Base-by-base conservation (phyloP, 2,797 vertebrate genomes). In the Gymnothorax javanicus region DNA sequence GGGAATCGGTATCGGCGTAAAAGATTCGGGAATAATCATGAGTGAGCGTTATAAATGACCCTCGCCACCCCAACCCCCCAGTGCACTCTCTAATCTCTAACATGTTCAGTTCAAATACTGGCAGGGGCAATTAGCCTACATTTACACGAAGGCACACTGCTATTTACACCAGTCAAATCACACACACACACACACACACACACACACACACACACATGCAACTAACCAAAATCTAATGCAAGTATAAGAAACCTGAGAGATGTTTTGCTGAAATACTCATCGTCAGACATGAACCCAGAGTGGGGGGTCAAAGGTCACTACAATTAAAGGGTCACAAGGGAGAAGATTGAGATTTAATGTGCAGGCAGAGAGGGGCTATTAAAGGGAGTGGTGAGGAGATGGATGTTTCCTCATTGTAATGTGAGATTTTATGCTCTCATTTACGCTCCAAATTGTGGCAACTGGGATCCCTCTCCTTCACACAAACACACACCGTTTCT, bases 291-390 rank as follows among this genome's bases (percentile, higher is more conserved):
- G 75, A 79, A 54, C 50, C 50, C 75, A 20, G 6, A 52, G 75
- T 54, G 43, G 75, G 54, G 33, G 75, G 75, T 58, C 81, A 82
- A 8, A 82, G 56, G 81, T 57, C 15, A 82, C 25, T 58, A n/a
- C 81, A 57, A 25, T 82, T 25, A 59, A 82, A n/a, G 8, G 13
- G 11, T 25, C 12, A 56, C 56, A 59, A 25, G 50, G 56, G 54
- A 82, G n/a, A 82, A 25, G 23, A 25, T 58, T 82, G 54, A 57
- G 56, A 59, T 82, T 82, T 82, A 20, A 58, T 58, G 56, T 57
- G 23, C 58, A 23, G 6, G 43, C 20, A 50, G n/a, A 79, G 54
- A 23, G 75, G 15, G 75, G 56, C 81, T 25, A 13, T 58, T 75
- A 75, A 15, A 82, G 25, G 12, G 3, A 54, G 50, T 17, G 20